Conservation (phyloP, 2,797 vertebrate genomes). For the Mormyrus proboscirostris region DNA sequence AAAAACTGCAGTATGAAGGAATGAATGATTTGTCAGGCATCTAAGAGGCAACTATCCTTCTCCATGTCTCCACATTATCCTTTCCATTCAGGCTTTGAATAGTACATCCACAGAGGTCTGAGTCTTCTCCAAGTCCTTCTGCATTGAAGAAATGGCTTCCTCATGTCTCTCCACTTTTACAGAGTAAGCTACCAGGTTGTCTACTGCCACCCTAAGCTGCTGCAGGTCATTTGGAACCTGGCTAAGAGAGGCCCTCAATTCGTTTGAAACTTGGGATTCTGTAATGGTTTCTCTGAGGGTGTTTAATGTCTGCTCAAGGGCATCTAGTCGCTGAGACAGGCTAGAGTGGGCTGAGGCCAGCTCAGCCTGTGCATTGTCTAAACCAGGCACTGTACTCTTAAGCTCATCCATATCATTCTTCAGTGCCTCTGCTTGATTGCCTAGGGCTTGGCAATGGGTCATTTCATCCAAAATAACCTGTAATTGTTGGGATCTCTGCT, state of each 20-base stretch:
- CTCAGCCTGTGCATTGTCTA: slow-evolving; percentile 52
- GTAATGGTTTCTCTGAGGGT: slow-evolving; percentile 29
- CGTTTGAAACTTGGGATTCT: slow-evolving; percentile 16
- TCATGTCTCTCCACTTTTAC: slow-evolving; percentile 73
- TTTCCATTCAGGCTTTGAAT: slow-evolving; percentile 40
- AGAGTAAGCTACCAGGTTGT: slow-evolving; percentile 65
- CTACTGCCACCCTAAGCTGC: slow-evolving; percentile 64
- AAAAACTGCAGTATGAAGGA: not conserved
- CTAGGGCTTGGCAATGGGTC: slow-evolving; percentile 47
- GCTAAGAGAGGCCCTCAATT: slow-evolving; percentile 55
- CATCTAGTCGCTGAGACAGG: slow-evolving; percentile 37
- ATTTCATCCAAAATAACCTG: slow-evolving; percentile 45
- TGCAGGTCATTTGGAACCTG: slow-evolving; percentile 68
- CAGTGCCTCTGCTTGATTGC: slow-evolving; percentile 57
- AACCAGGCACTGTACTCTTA: slow-evolving; percentile 45
- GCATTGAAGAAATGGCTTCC: slow-evolving; percentile 61
- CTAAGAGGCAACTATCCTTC: not conserved
- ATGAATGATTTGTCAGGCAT: not conserved
- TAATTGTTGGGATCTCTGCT: slow-evolving; percentile 32
- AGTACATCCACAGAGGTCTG: slow-evolving; percentile 63
- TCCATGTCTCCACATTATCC: not conserved
- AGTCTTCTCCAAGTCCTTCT: slow-evolving; percentile 63
- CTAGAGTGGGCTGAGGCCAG: slow-evolving; percentile 44
- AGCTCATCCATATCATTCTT: slow-evolving; percentile 60
- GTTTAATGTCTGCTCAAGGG: slow-evolving; percentile 37